A percentile compares a stretch with the other conserved stretches of the same genome.
Conservation (phyloP, 2,113 vertebrate genomes). For the Perca schrenkii region DNA sequence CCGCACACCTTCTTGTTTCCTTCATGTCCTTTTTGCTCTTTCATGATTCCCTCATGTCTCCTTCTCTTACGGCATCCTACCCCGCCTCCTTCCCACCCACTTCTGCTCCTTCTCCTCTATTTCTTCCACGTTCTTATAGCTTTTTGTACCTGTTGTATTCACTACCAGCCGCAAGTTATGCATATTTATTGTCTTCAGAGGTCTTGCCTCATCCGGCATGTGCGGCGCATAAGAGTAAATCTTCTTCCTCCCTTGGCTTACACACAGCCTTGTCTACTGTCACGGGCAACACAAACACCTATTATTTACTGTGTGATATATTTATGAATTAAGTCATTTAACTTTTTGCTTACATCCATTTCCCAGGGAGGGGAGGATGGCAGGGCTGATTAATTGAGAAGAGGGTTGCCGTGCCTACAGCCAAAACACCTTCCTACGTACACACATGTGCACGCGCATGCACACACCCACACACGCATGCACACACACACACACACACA, state of each 20-base stretch:
- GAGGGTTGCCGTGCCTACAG: slow-evolving; percentile 31
- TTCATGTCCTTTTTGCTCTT: background rate
- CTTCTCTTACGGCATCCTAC: background rate
- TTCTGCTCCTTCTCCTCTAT: slow-evolving; percentile 12
- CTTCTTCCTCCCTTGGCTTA: slow-evolving; percentile 38
- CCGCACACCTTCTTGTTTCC: background rate
- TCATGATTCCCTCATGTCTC: slow-evolving; percentile 3
- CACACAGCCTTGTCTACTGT: slow-evolving; percentile 58
- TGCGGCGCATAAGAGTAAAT: slow-evolving; percentile 63
- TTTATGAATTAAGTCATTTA: slow-evolving; percentile 84
- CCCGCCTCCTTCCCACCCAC: background rate
- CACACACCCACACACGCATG: slow-evolving; percentile 10
- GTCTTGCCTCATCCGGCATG: slow-evolving; percentile 54
- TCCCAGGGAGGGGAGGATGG: slow-evolving; percentile 63
- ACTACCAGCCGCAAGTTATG: slow-evolving; percentile 54
- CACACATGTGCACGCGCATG: background rate
- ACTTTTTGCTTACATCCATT: slow-evolving; percentile 81
- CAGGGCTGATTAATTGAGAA: slow-evolving; percentile 77
- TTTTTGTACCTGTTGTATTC: slow-evolving; percentile 60
- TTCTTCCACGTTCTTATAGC: slow-evolving; percentile 18
- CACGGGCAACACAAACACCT: slow-evolving; percentile 71
- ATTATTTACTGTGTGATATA: slow-evolving; percentile 85
- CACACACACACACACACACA: slow-evolving; percentile 31
- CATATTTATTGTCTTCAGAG: slow-evolving; percentile 73
- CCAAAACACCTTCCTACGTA: slow-evolving; percentile 3